Percentiles rank a stretch among this genome's conserved stretches.
phyloP scores from a whole-genome alignment of 2,888 invertebrate genomes.

The Nemurella pictetii region DNA sequence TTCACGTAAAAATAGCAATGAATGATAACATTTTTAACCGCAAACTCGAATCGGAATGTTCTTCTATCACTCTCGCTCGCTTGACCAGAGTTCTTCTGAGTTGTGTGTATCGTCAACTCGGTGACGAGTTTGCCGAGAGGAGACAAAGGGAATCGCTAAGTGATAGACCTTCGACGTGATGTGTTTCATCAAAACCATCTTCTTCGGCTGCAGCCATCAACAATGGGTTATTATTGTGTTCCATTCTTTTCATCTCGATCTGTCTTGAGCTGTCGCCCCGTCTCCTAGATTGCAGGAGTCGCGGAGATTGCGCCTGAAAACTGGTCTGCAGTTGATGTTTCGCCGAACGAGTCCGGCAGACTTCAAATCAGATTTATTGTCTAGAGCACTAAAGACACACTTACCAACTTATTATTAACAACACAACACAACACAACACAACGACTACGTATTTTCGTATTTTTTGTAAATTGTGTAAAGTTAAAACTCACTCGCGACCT shows the following conservation, averaged over 20 bases:
- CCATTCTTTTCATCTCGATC: background rate
- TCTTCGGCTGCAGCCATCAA: background rate
- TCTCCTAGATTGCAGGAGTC: no score
- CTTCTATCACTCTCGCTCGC: background rate
- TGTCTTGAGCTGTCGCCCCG: background rate
- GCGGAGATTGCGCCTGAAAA: background rate
- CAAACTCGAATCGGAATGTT: slow-evolving; percentile 11
- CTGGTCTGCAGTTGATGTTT: background rate
- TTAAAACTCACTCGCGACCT: background rate
- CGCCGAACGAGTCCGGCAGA: background rate
- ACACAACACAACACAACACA: no score
- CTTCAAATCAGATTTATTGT: background rate
- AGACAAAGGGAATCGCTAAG: slow-evolving; percentile 26
- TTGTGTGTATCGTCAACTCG: background rate
- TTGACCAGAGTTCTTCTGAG: background rate
- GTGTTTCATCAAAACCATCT: slow-evolving; percentile 25
- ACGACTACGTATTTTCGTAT: background rate
- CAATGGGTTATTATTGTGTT: background rate
- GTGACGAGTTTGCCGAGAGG: background rate
- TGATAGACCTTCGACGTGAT: slow-evolving; percentile 30
- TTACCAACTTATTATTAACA: background rate
- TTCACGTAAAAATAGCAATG: slow-evolving; percentile 1
- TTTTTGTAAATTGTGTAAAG: background rate
- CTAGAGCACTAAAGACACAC: background rate
- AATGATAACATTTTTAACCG: background rate